A percentile compares a stretch with the other conserved stretches of the same genome.
Conservation (phyloP, 1,140 invertebrate species). For the Maniola jurtina region DNA sequence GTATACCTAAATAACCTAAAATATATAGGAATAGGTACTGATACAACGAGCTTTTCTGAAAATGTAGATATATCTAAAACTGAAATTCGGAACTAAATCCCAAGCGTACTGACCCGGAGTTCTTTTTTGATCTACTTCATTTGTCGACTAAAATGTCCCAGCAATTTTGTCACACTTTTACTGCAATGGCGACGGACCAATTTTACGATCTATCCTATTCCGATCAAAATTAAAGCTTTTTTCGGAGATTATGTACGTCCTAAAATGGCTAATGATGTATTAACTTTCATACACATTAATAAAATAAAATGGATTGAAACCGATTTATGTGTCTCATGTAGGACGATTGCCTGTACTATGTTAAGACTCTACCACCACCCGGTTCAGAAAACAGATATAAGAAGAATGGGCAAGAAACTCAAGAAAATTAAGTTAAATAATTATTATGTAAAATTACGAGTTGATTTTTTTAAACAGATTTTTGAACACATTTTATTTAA, state of each 20-base stretch:
- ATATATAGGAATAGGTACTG: not conserved
- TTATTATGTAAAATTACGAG: too few relatives aligned
- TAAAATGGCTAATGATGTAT: not conserved
- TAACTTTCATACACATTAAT: not conserved
- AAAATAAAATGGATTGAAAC: too few relatives aligned
- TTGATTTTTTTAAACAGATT: too few relatives aligned
- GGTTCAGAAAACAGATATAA: too few relatives aligned
- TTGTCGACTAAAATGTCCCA: slow-evolving; percentile 11
- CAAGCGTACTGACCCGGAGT: not conserved
- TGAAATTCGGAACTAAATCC: not conserved
- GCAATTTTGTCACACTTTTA: slow-evolving; percentile 4
- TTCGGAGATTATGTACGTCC: not conserved
- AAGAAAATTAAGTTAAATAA: too few relatives aligned
- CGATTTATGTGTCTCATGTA: too few relatives aligned
- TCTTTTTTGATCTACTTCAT: slow-evolving; percentile 9
- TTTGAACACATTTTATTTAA: too few relatives aligned
- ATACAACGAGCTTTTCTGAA: not conserved
- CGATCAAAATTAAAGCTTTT: not conserved
- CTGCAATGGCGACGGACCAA: slow-evolving; percentile 6
- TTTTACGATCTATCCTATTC: not conserved
- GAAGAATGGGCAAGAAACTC: too few relatives aligned
- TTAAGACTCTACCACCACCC: too few relatives aligned
- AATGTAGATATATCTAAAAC: not conserved
- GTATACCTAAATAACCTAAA: not conserved
- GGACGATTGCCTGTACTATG: too few relatives aligned